Base-by-base conservation (phyloP, 2,113 vertebrate genomes). In the Eurypyga helias region DNA sequence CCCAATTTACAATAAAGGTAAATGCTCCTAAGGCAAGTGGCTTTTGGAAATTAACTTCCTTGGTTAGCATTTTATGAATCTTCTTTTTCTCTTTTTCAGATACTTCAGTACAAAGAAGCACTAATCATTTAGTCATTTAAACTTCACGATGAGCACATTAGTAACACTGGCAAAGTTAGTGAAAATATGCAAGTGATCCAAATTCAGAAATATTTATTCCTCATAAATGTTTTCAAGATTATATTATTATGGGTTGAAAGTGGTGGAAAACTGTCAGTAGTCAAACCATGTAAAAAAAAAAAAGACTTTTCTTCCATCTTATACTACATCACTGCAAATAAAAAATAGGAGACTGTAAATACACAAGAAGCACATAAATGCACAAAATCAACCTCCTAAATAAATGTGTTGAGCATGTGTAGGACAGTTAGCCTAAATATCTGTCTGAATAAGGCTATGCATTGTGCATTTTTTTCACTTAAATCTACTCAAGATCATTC, bases 271-370 rank as follows among this genome's bases (percentile, higher is more conserved):
- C 17, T 41, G n/a, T 6, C 46, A 14, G 9, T 24, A 71, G 17
- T 38, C 10, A 83, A 60, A 69, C 3, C 9, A 28, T 21, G 8
- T 19, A 28, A 84, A 80, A 76, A 28, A 84, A 80, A 76, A n/a
- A 0, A 0, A 7, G 5, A 4, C 2, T 43, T 61, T 64, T 80
- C 12, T 31, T 90, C 61, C 19, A 36, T 9, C 5, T 65, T 71
- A n/a, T 58, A 5, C 2, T 17, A 58, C 2, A 12, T n/a, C 16
- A 38, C 8, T 80, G n/a, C 34, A 80, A 28, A 29, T 41, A 41
- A 54, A 69, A 67, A 70, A 20, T 14, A 65, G 15, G 70, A 70
- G 12, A 83, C 15, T 0, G 1, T 49, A 80, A 55, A 45, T 29
- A 24, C 3, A 19, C 8, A 48, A 38, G 17, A 9, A 71, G 11